Evolutionary conservation across 2,888 invertebrate species (phyloP).

Genomic region (Siphlonurus alternatus): DNA sequence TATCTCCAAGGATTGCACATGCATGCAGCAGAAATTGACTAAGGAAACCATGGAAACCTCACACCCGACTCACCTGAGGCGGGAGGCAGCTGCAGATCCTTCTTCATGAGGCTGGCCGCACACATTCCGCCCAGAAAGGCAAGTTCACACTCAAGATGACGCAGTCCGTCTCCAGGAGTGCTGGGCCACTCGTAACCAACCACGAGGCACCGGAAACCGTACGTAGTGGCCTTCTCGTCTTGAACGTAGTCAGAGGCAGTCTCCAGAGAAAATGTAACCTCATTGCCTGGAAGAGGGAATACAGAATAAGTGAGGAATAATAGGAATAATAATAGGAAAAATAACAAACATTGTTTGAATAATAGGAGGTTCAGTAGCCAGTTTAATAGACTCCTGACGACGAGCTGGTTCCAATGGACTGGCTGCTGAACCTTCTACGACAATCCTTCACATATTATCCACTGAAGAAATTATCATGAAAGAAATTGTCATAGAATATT

Average conservation of each 20-base stretch:
- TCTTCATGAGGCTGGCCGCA: conserved; percentile 74
- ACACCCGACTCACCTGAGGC: conserved; percentile 36
- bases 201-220: conserved; percentile 73
- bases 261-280: conserved; percentile 87
- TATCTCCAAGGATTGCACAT: no score
- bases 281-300: conserved; percentile 46
- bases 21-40: no score
- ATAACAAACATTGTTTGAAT: no score
- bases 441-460: no score
- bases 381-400: no score
- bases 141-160: conserved; percentile 75
- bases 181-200: conserved; percentile 42
- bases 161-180: conserved; percentile 34
- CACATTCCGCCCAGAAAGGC: conserved; percentile 83
- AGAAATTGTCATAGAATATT: no score
- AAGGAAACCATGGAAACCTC: no score
- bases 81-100: conserved; percentile 50
- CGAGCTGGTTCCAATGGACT: no score
- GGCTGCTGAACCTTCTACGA: no score
- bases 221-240: conserved; percentile 66
- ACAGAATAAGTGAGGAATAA: background rate
- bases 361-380: no score
- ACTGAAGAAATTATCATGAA: no score
- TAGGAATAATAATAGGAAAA: background rate
- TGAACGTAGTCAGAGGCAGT: conserved; percentile 89